Evolutionary conservation across 2,797 vertebrate species (phyloP).

Genomic region (Astyanax mexicanus): DNA sequence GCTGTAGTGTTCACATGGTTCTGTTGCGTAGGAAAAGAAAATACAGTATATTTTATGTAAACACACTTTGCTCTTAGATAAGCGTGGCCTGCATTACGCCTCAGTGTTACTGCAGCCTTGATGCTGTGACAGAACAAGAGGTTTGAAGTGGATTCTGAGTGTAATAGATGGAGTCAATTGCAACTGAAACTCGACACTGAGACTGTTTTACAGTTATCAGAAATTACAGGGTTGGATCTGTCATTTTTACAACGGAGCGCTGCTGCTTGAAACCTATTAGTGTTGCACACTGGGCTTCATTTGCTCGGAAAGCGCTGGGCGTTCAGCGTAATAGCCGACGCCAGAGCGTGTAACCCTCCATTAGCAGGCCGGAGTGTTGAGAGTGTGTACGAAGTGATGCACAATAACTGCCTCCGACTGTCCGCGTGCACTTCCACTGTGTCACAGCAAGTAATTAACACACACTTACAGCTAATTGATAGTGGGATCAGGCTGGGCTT

Average conservation of each 20-base stretch:
- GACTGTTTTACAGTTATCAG: not conserved
- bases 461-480: slow-evolving; percentile 45
- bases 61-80: not conserved
- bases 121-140: slow-evolving; percentile 22
- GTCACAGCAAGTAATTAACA: slow-evolving; percentile 50
- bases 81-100: not conserved
- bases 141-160: slow-evolving; percentile 23
- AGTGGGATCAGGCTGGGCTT: slow-evolving; percentile 8
- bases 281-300: slow-evolving; percentile 5
- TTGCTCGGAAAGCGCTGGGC: slow-evolving; percentile 3
- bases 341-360: slow-evolving; percentile 47
- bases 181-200: slow-evolving; percentile 18
- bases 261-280: not conserved
- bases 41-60: not conserved
- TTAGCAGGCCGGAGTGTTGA: slow-evolving; percentile 47
- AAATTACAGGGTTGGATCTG: not conserved
- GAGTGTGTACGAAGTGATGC: slow-evolving; percentile 24
- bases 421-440: slow-evolving; percentile 34
- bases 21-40: too few species aligned
- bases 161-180: slow-evolving; percentile 26
- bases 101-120: slow-evolving; percentile 12
- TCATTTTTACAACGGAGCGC: not conserved
- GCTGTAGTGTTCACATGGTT: not conserved
- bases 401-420: slow-evolving; percentile 46
- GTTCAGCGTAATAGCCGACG: slow-evolving; percentile 24